Evolutionary conservation across 2,113 vertebrate species (phyloP).

Genomic region (Orycteropus afer): DNA sequence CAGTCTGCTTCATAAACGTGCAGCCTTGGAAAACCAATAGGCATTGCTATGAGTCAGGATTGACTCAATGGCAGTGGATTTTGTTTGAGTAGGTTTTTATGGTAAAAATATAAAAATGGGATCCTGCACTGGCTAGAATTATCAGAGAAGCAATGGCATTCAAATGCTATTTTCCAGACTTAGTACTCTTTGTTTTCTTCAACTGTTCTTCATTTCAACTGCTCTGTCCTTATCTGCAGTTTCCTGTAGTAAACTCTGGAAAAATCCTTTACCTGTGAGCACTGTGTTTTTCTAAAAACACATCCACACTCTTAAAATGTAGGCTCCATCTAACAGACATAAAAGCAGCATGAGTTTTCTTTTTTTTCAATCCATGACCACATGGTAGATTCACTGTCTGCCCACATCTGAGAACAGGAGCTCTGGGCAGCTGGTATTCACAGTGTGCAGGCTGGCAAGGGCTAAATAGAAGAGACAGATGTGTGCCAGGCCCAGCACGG

Average conservation of each 20-base stretch:
- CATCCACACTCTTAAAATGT: not conserved
- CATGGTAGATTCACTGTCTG: slow-evolving; percentile 32
- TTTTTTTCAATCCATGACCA: slow-evolving; percentile 22
- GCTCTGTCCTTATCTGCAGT: not conserved
- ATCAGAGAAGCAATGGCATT: not conserved
- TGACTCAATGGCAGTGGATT: too few species aligned
- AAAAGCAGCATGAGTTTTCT: not conserved
- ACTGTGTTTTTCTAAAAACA: not conserved
- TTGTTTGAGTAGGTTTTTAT: too few species aligned
- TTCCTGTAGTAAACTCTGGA: not conserved
- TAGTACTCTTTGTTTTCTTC: fast-evolving
- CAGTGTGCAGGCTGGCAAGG: slow-evolving; percentile 71
- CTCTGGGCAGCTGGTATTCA: slow-evolving; percentile 79
- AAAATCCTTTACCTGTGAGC: not conserved
- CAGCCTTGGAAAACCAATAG: too few species aligned
- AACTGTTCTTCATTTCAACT: fast-evolving
- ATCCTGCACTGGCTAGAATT: fast-evolving
- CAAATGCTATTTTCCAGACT: not conserved
- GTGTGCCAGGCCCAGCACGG: not conserved
- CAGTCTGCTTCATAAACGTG: too few species aligned
- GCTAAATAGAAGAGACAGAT: slow-evolving; percentile 41
- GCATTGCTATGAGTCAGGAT: too few species aligned
- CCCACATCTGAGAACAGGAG: slow-evolving; percentile 72
- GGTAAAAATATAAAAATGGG: fast-evolving
- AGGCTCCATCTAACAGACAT: slow-evolving; percentile 71